phyloP scores from a whole-genome alignment of 2,888 invertebrate species.

The Dryobotodes eremita region DNA sequence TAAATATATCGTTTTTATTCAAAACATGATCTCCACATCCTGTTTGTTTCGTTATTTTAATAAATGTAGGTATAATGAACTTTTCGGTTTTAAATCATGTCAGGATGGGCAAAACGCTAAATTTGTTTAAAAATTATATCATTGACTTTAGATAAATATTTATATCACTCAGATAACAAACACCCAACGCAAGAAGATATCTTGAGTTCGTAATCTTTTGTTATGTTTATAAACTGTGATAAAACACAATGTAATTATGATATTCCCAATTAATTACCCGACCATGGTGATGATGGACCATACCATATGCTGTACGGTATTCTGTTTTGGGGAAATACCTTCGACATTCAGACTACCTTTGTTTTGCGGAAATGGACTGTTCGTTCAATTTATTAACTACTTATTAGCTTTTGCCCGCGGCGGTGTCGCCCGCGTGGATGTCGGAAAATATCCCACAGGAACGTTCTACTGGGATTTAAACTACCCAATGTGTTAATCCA shows the following conservation, averaged over 20 bases:
- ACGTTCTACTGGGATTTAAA: too few relatives aligned
- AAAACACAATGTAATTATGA: background rate
- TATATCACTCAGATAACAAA: slow-evolving; percentile 14
- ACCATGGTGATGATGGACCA: background rate
- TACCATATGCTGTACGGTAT: background rate
- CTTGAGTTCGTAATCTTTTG: slow-evolving; percentile 13
- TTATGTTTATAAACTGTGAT: slow-evolving; percentile 13
- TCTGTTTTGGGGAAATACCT: background rate
- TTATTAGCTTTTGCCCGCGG: too few relatives aligned
- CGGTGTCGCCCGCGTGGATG: too few relatives aligned
- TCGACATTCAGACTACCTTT: background rate
- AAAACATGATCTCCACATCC: slow-evolving; percentile 23
- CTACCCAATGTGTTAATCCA: too few relatives aligned
- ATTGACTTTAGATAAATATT: slow-evolving; percentile 7
- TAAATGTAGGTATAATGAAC: background rate
- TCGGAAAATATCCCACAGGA: too few relatives aligned
- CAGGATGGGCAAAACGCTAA: background rate
- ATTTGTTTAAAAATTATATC: slow-evolving; percentile 8
- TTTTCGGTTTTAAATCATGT: background rate
- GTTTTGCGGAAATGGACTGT: background rate
- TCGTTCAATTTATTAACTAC: background rate
- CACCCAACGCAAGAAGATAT: background rate
- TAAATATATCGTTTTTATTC: slow-evolving; percentile 15
- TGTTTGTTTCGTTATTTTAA: slow-evolving; percentile 17
- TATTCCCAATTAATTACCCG: background rate